Percentiles rank a stretch among this genome's conserved stretches.
These are phyloP conservation scores for Oncorhynchus nerka DNA, from an alignment of 2,113 vertebrate species.

Conservation along the genomic window DNA sequence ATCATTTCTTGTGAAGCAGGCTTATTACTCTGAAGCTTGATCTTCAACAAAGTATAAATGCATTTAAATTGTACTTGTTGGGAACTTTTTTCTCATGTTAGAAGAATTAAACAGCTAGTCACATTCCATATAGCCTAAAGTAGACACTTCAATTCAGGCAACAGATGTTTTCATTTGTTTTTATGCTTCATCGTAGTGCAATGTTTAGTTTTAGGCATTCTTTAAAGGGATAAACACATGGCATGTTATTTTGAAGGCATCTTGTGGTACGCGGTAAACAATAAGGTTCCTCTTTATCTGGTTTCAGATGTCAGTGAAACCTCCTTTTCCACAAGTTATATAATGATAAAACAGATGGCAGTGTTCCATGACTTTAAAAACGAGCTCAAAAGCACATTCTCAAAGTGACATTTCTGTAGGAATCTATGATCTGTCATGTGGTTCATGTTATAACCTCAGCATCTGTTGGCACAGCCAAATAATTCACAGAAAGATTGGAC, in stretches of 20 bases:
- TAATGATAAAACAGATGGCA: constrained; percentile 62
- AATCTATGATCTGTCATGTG: no score
- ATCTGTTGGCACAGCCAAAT: constrained; percentile 20
- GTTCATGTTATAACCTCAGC: constrained; percentile 2
- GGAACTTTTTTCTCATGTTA: no score
- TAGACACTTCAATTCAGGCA: not conserved
- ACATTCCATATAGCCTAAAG: not conserved
- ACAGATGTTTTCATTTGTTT: constrained; percentile 22
- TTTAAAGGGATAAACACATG: not conserved
- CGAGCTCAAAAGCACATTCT: constrained; percentile 13
- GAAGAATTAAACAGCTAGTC: not conserved
- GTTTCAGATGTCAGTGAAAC: constrained; percentile 32
- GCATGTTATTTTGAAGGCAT: constrained; percentile 21
- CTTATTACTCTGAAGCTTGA: no score
- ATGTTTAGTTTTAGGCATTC: constrained; percentile 31
- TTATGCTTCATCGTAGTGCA: not conserved
- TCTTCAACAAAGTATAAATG: no score
- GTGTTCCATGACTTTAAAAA: constrained; percentile 20
- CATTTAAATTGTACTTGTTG: no score
- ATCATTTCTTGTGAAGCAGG: no score
- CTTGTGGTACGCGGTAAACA: constrained; percentile 36
- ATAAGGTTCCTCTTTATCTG: constrained; percentile 22
- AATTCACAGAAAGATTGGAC: constrained; percentile 18
- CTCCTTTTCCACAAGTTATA: constrained; percentile 28
- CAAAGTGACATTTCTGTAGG: not conserved